Evolutionary conservation across 2,888 invertebrate genomes (phyloP).

Genomic region (Mesochorus sp.): DNA sequence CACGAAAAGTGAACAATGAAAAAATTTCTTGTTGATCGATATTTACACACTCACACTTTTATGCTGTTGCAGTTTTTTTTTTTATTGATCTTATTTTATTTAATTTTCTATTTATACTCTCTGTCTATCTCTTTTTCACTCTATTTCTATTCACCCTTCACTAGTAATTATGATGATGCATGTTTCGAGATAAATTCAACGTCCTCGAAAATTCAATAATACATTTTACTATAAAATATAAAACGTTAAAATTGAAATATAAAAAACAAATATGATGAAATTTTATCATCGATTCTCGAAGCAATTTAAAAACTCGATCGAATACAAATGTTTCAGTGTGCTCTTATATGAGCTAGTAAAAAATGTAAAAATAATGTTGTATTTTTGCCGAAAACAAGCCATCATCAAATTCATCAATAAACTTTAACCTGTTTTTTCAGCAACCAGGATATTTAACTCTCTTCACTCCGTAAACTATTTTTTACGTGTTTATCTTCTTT

Average conservation of each 20-base stretch:
- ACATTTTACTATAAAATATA: too few relatives aligned
- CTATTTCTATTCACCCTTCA: slow-evolving; percentile 26
- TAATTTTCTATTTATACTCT: slow-evolving; percentile 42
- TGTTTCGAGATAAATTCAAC: slow-evolving; percentile 46
- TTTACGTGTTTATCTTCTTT: slow-evolving; percentile 21
- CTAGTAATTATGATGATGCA: slow-evolving; percentile 37
- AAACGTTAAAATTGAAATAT: not conserved
- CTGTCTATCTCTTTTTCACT: slow-evolving; percentile 27
- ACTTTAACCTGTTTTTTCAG: slow-evolving; percentile 56
- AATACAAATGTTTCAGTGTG: not conserved
- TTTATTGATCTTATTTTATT: slow-evolving; percentile 31
- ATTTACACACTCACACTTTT: slow-evolving; percentile 42
- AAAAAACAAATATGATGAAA: not conserved
- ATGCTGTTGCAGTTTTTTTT: slow-evolving; percentile 50
- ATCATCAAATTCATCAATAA: slow-evolving; percentile 18
- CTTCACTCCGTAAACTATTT: slow-evolving; percentile 44
- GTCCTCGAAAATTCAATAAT: slow-evolving; percentile 20
- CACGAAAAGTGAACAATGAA: not conserved
- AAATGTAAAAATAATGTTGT: not conserved
- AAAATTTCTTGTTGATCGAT: slow-evolving; percentile 19
- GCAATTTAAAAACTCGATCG: not conserved
- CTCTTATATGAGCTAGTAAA: too few relatives aligned
- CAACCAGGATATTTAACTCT: slow-evolving; percentile 54
- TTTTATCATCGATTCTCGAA: not conserved
- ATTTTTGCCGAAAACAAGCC: slow-evolving; percentile 1